phyloP scores from a whole-genome alignment of 92 coral and sea anemone species.

The Umimayanthus kanabou region DNA sequence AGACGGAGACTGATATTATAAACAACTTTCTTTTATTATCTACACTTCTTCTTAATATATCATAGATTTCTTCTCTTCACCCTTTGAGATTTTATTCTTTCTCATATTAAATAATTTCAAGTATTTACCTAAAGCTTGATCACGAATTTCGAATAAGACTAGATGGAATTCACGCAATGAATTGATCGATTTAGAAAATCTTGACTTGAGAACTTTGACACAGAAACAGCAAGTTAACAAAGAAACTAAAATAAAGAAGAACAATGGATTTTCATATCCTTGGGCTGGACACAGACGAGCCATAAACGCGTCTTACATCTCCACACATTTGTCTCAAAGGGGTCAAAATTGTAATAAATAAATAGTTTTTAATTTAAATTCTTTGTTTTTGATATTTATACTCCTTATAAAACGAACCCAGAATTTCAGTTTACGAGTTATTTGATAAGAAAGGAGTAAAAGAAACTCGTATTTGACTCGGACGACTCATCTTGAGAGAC shows the following conservation, averaged over 20 bases:
- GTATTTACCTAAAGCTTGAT: not conserved
- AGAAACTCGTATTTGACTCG: not conserved
- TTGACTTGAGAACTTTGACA: not conserved
- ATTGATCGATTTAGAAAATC: conserved; percentile 3
- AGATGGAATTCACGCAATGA: not conserved
- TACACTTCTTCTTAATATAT: conserved; percentile 4
- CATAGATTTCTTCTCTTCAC: conserved; percentile 7
- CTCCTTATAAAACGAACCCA: not conserved
- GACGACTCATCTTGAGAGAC: not conserved
- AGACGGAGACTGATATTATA: conserved; percentile 4
- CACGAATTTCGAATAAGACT: not conserved
- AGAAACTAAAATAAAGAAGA: not conserved
- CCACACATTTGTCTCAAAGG: not conserved
- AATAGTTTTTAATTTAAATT: conserved; percentile 11
- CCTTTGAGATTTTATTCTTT: conserved; percentile 8
- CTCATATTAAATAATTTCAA: conserved; percentile 17
- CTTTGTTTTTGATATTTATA: not conserved
- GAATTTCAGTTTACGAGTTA: too few species aligned
- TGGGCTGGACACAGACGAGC: not conserved
- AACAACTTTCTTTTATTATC: conserved; percentile 11
- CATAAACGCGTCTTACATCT: not conserved
- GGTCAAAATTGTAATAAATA: conserved; percentile 10
- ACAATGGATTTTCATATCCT: not conserved
- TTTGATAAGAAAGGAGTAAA: too few species aligned
- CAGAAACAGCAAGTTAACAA: conserved; percentile 9